Evolutionary conservation across 1,140 invertebrate genomes (phyloP).

Genomic region (Zaprionus davidi): DNA sequence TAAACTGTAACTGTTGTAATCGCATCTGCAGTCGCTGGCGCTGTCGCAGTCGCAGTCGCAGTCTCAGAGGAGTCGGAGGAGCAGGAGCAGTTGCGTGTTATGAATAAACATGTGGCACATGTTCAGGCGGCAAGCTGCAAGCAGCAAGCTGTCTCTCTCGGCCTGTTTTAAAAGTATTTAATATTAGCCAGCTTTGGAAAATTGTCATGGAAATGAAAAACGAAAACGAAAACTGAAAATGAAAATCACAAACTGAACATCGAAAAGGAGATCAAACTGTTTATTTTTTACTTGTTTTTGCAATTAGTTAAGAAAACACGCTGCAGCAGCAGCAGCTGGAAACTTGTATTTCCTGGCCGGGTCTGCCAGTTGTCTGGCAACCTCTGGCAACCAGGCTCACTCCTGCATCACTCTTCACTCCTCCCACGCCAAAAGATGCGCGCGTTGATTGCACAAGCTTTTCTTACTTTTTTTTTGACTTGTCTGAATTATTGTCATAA

Average conservation of each 20-base stretch:
- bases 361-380: constrained; percentile 37
- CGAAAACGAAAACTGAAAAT: constrained; percentile 61
- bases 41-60: constrained; percentile 1
- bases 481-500: constrained; percentile 64
- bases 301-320: constrained; percentile 50
- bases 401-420: background rate
- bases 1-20: constrained; percentile 18
- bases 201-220: constrained; percentile 35
- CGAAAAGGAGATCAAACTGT: constrained; percentile 32
- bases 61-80: background rate
- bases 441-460: constrained; percentile 51
- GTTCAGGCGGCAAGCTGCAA: constrained; percentile 25
- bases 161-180: constrained; percentile 37
- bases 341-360: constrained; percentile 47
- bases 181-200: constrained; percentile 57
- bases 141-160: constrained; percentile 27
- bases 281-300: constrained; percentile 13
- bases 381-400: background rate
- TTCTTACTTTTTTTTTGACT: constrained; percentile 5
- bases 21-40: constrained; percentile 5
- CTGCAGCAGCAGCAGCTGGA: constrained; percentile 17
- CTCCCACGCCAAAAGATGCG: constrained; percentile 55
- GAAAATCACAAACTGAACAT: constrained; percentile 18
- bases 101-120: constrained; percentile 77
- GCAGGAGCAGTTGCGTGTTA: constrained; percentile 51